Percentiles rank a stretch among this genome's conserved stretches.
These are phyloP conservation scores for Darwinula stevensoni DNA, from an alignment of 2,888 invertebrate species.

Conservation along the genomic window DNA sequence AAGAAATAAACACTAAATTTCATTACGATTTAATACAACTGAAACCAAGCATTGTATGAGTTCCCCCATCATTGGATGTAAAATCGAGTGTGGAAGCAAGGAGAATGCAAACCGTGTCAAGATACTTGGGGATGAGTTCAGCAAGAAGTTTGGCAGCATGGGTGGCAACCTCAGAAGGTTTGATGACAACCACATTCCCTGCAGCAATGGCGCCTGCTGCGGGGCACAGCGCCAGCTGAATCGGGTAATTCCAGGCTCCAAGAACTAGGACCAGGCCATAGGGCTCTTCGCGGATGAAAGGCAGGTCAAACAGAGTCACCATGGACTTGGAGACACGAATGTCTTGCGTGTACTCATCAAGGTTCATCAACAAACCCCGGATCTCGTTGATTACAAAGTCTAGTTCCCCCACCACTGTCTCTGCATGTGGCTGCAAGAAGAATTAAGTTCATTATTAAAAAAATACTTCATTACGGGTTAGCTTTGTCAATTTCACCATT, in stretches of 20 bases:
- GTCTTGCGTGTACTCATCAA: conserved; percentile 47
- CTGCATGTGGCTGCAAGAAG: conserved; percentile 30
- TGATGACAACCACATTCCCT: conserved; percentile 70
- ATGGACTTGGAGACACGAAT: conserved; percentile 21
- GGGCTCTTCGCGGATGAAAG: conserved; percentile 37
- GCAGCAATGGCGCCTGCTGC: conserved; percentile 57
- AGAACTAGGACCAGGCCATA: conserved; percentile 52
- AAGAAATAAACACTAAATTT: too few species aligned
- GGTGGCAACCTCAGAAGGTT: conserved; percentile 65
- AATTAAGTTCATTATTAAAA: too few species aligned
- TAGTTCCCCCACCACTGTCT: conserved; percentile 46
- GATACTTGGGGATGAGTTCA: conserved; percentile 49
- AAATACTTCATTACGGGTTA: too few species aligned
- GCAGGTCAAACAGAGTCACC: conserved; percentile 16
- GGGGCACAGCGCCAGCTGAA: conserved; percentile 48
- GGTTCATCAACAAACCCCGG: conserved; percentile 29
- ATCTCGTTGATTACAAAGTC: conserved; percentile 46
- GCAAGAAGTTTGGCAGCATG: conserved; percentile 38
- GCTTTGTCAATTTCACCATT: too few species aligned
- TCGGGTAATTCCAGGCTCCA: conserved; percentile 91
- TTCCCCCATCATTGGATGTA: too few species aligned
- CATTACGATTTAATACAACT: too few species aligned
- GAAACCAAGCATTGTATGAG: too few species aligned
- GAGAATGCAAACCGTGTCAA: conserved; percentile 41
- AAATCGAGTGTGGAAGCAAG: too few species aligned